Evolutionary conservation across 2,113 vertebrate genomes (phyloP).

Genomic region (Mobula birostris): DNA sequence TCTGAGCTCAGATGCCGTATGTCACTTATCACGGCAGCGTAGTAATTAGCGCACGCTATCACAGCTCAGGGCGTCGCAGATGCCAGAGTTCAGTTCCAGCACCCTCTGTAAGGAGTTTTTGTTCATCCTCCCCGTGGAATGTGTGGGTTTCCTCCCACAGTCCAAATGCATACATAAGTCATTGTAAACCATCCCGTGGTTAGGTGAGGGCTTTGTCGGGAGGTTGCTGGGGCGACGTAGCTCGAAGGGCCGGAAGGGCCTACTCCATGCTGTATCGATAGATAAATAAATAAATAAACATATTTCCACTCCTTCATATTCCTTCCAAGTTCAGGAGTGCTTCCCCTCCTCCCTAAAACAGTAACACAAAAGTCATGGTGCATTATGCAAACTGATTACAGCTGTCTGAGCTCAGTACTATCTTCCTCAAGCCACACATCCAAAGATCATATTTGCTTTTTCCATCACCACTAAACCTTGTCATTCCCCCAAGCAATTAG

Average conservation of each 20-base stretch:
- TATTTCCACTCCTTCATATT: neutral
- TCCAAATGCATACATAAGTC: too few species aligned
- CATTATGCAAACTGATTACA: neutral
- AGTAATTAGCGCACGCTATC: too few species aligned
- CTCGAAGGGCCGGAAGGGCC: too few species aligned
- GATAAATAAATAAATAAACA: neutral
- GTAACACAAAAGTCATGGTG: neutral
- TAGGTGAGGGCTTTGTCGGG: too few species aligned
- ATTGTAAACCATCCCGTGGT: too few species aligned
- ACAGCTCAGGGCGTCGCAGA: too few species aligned
- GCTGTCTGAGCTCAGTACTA: neutral
- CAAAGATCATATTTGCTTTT: neutral
- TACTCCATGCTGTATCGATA: too few species aligned
- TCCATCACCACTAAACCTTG: neutral
- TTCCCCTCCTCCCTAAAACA: neutral
- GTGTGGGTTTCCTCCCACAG: too few species aligned
- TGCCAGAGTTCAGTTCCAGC: too few species aligned
- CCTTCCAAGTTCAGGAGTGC: neutral
- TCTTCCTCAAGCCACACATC: neutral
- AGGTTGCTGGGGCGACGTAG: too few species aligned
- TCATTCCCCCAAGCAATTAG: neutral
- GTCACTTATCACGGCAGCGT: neutral
- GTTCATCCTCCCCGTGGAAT: too few species aligned
- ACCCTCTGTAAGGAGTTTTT: too few species aligned
- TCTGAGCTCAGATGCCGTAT: neutral